Conservation (phyloP, 2,888 invertebrate genomes). For the Pteria penguin region DNA sequence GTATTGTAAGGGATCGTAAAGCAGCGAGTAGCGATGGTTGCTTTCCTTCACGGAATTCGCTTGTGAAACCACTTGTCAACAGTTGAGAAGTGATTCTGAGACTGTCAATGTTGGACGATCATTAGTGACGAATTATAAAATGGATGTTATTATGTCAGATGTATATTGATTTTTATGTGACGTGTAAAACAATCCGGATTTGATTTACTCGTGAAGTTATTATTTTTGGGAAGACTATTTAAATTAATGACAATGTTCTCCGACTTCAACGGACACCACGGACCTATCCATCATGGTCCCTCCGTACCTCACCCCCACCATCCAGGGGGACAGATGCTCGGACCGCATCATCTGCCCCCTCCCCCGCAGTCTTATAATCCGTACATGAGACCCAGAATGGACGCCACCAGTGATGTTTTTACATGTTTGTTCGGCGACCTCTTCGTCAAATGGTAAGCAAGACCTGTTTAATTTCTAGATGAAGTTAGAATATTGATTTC, state of each 20-base stretch:
- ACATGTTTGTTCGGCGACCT: slow-evolving; percentile 75
- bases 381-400: slow-evolving; percentile 64
- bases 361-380: slow-evolving; percentile 44
- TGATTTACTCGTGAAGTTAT: too few species aligned
- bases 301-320: slow-evolving; percentile 46
- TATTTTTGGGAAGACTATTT: not conserved
- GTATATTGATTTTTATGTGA: not conserved
- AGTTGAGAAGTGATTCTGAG: not conserved
- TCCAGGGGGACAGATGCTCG: slow-evolving; percentile 34
- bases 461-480: too few species aligned
- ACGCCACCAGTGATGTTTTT: slow-evolving; percentile 73
- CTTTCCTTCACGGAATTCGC: not conserved
- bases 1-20: not conserved
- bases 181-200: too few species aligned
- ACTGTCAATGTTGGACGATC: not conserved
- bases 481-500: too few species aligned
- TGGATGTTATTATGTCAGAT: not conserved
- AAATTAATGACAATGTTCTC: slow-evolving; percentile 61
- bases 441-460: slow-evolving; percentile 74
- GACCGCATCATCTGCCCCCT: slow-evolving; percentile 41
- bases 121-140: too few species aligned
- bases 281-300: slow-evolving; percentile 54
- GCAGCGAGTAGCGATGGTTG: not conserved
- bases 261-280: slow-evolving; percentile 59
- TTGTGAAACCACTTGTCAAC: not conserved